These are phyloP conservation scores for Hirtodrosophila duncani DNA, from an alignment of 2,888 invertebrate species.

Conservation along the genomic window DNA sequence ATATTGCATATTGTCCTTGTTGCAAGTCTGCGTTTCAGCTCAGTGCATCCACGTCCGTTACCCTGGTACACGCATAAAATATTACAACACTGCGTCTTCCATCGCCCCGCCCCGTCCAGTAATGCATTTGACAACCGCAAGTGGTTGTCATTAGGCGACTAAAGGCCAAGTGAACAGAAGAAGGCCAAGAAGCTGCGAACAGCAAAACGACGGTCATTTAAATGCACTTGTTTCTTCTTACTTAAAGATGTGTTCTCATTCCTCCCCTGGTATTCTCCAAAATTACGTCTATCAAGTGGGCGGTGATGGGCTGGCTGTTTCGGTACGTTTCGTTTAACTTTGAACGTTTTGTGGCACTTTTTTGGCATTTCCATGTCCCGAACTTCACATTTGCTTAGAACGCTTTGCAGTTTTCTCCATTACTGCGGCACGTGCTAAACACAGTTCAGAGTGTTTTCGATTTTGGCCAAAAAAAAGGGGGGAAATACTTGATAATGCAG, in stretches of 20 bases:
- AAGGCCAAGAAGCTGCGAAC: slow-evolving; percentile 22
- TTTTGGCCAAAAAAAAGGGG: too few species aligned
- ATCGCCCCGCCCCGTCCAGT: slow-evolving; percentile 51
- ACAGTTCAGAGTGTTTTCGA: too few species aligned
- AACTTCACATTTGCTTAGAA: neutral
- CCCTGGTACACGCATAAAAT: slow-evolving; percentile 55
- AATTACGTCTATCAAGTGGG: slow-evolving; percentile 70
- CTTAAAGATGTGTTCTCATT: too few species aligned
- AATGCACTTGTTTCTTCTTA: slow-evolving; percentile 52
- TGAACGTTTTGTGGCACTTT: slow-evolving; percentile 67
- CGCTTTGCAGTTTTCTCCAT: neutral
- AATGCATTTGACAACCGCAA: slow-evolving; percentile 72
- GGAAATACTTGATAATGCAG: too few species aligned
- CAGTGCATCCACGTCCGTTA: too few species aligned
- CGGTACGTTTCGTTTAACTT: slow-evolving; percentile 47
- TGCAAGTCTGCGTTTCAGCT: too few species aligned
- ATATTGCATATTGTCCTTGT: too few species aligned
- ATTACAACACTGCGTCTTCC: slow-evolving; percentile 59
- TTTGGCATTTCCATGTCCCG: slow-evolving; percentile 2
- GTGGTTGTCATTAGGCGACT: slow-evolving; percentile 70
- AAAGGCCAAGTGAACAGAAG: too few species aligned
- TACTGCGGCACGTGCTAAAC: too few species aligned
- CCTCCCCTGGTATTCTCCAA: too few species aligned
- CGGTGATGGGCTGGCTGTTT: slow-evolving; percentile 9
- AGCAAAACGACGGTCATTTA: slow-evolving; percentile 63